Evolutionary conservation across 2,113 vertebrate genomes (phyloP).

Genomic region (Eublepharis macularius): DNA sequence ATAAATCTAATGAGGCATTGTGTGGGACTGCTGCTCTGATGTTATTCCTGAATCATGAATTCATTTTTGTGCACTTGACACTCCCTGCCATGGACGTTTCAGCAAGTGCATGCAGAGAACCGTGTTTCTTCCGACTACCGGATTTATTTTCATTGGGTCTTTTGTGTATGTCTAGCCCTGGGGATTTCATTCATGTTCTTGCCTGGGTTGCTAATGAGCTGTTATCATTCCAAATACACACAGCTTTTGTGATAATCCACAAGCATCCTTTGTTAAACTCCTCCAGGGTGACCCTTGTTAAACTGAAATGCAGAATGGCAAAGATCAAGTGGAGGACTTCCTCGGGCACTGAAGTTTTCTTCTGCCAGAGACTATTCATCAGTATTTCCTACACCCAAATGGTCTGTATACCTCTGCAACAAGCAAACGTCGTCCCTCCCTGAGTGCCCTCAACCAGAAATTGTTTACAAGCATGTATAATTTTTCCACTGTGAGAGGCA

Average conservation of each 20-base stretch:
- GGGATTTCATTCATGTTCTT: constrained; percentile 29
- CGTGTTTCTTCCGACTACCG: not conserved
- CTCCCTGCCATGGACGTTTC: not conserved
- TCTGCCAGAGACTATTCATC: constrained; percentile 23
- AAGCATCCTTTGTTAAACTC: constrained; percentile 43
- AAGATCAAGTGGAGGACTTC: constrained; percentile 39
- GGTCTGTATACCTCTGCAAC: constrained; percentile 27
- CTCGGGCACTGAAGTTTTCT: constrained; percentile 34
- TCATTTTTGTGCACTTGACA: not conserved
- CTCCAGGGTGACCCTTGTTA: constrained; percentile 34
- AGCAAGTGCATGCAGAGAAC: not conserved
- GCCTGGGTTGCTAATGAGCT: constrained; percentile 13
- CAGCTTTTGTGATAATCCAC: constrained; percentile 37
- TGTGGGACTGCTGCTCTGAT: not conserved
- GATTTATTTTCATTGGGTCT: constrained; percentile 18
- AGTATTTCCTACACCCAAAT: constrained; percentile 1
- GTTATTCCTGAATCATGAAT: not conserved
- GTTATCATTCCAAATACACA: constrained; percentile 2
- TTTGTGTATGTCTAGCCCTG: not conserved
- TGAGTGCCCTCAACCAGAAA: too few species aligned
- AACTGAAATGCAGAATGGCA: constrained; percentile 49
- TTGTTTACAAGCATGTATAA: too few species aligned
- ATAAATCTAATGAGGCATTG: not conserved
- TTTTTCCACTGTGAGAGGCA: too few species aligned
- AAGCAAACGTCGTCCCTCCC: not conserved